Evolutionary conservation across 35 echinoderm and acorn worm species (phyloP).

Genomic region (Acanthaster planci): DNA sequence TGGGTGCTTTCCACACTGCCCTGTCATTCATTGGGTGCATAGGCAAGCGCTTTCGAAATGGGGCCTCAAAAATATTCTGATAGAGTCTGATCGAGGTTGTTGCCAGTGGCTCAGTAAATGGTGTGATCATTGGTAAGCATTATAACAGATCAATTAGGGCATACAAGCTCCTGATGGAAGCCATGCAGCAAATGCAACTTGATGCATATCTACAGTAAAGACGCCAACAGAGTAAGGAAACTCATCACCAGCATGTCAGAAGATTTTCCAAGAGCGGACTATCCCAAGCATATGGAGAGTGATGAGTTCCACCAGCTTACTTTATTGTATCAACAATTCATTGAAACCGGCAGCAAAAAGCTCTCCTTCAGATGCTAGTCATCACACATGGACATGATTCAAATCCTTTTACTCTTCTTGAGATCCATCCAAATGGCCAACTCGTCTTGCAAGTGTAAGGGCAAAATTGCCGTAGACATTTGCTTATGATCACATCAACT

Average conservation of each 20-base stretch:
- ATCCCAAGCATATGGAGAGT: neutral
- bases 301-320: conserved; percentile 4
- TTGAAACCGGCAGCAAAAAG: neutral
- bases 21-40: conserved; percentile 41
- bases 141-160: conserved; percentile 23
- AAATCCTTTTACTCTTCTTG: conserved; percentile 32
- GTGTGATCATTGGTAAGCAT: conserved; percentile 35
- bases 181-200: neutral
- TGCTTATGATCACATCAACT: conserved; percentile 44
- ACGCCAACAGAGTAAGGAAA: neutral
- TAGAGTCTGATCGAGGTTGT: conserved; percentile 43
- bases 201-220: neutral
- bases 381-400: conserved; percentile 51
- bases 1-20: conserved; percentile 71
- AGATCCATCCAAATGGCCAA: conserved; percentile 45
- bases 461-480: conserved; percentile 57
- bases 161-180: conserved; percentile 72
- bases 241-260: neutral
- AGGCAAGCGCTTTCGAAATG: conserved; percentile 56
- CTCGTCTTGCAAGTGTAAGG: conserved; percentile 38
- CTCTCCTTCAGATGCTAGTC: conserved; percentile 29
- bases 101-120: conserved; percentile 21
- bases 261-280: neutral
- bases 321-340: neutral
- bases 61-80: conserved; percentile 32